Conservation (phyloP, 2,113 vertebrate species). For the Chiloscyllium plagiosum region DNA sequence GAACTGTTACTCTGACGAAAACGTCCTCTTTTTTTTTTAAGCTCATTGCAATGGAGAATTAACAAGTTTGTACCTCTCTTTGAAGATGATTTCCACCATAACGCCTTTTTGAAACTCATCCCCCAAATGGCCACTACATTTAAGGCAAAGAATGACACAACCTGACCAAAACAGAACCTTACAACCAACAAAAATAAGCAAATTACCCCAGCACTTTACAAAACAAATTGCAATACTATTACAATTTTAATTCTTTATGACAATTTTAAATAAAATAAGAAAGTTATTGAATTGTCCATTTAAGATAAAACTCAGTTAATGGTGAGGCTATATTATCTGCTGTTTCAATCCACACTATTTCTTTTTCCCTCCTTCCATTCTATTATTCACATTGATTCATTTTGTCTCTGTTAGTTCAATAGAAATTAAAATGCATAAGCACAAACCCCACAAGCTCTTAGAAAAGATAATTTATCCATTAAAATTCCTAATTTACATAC, state of each 20-base stretch:
- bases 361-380: constrained; percentile 7
- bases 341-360: background rate
- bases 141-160: too few relatives aligned
- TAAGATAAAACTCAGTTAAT: background rate
- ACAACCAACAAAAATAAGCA: background rate
- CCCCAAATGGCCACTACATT: background rate
- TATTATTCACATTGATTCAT: constrained; percentile 12
- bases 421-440: constrained; percentile 27
- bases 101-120: background rate
- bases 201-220: background rate
- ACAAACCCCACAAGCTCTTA: constrained; percentile 29
- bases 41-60: background rate
- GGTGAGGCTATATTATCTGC: background rate
- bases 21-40: background rate
- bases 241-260: background rate
- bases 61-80: background rate
- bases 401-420: constrained; percentile 25
- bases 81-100: background rate
- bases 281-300: constrained; percentile 22
- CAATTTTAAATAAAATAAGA: background rate
- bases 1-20: background rate
- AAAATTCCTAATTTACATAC: constrained; percentile 37
- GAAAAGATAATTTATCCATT: constrained; percentile 37
- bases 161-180: background rate
- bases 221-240: background rate